A percentile compares a stretch with the other conserved stretches of the same genome.
Conservation (phyloP, 35 echinoderm and acorn worm genomes). For the Apostichopus parvimensis region DNA sequence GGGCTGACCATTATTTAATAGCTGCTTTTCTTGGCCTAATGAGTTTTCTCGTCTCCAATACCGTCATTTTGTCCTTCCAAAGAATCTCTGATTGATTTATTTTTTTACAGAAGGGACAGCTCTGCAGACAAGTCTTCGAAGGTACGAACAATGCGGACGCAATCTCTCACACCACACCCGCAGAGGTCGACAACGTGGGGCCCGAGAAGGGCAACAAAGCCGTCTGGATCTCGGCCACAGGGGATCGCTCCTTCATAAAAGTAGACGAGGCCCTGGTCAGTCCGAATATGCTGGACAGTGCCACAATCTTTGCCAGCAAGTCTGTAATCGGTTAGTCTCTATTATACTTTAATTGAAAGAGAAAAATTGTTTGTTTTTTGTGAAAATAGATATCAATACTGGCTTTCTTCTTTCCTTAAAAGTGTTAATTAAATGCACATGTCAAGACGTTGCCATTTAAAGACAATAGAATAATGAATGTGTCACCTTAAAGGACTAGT, state of each 20-base stretch:
- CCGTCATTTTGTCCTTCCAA: too few relatives aligned
- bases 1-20: too few relatives aligned
- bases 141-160: constrained; percentile 78
- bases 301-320: constrained; percentile 86
- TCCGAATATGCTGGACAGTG: constrained; percentile 84
- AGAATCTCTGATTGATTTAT: background rate
- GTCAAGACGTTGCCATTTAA: too few relatives aligned
- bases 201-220: constrained; percentile 74
- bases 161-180: constrained; percentile 67
- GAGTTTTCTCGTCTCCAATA: too few relatives aligned
- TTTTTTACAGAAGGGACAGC: constrained; percentile 83
- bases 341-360: too few relatives aligned
- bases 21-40: too few relatives aligned
- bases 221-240: constrained; percentile 82
- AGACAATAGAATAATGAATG: background rate
- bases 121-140: constrained; percentile 78
- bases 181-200: constrained; percentile 72
- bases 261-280: constrained; percentile 94
- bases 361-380: background rate
- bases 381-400: too few relatives aligned
- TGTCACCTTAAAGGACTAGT: too few relatives aligned
- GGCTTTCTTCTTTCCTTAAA: too few relatives aligned
- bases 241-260: constrained; percentile 91
- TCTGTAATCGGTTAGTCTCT: constrained; percentile 68
- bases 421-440: too few relatives aligned